Base-by-base conservation (phyloP, 2,113 vertebrate genomes). In the Lagenorhynchus albirostris region DNA sequence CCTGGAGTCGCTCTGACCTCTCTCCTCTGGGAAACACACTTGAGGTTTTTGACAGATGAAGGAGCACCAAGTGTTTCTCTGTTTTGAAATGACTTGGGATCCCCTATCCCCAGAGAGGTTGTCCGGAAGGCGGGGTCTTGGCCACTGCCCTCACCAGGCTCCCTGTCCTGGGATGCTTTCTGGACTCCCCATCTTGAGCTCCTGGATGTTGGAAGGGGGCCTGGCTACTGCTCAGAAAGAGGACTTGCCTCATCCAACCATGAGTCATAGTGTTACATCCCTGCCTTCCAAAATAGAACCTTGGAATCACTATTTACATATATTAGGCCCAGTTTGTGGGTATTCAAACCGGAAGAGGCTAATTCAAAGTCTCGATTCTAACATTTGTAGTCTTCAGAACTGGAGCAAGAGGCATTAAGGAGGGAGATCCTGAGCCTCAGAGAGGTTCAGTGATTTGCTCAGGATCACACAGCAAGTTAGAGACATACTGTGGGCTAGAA, bases 31-130 rank as follows among this genome's bases (percentile, higher is more conserved):
- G 94, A 68, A 88, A 44, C 79, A 73, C 17, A 15, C 26, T 87
- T 68, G 87, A 90, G 88, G 41, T 21, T 95, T 97, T 81, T 95
- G 96, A 97, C 90, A 95, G 95, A 93, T 76, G 93, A 97, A 80
- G 79, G 90, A 47, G 82, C 41, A 74, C 58, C 21, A 21, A 79
- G 41, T 71, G 63, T 74, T 70, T 87, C 77, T 53, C 47, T 44
- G 14, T 82, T 90, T 91, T 23, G 44, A 89, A 84, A 47, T 89
- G 79, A 18, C n/a, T 95, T 50, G 50, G 47, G 73, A 31, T 15
- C 21, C 47, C 12, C 6, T 33, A 0, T 73, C 67, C 89, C 67
- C 62, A 74, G 71, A 82, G 77, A 79, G 55, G 20, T 73, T 55
- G n/a, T 80, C 67, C 11, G 5, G 80, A 73, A 87, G 86, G 44